Evolutionary conservation across 2,113 vertebrate genomes (phyloP).

Genomic region (Callocephalon fimbriatum): DNA sequence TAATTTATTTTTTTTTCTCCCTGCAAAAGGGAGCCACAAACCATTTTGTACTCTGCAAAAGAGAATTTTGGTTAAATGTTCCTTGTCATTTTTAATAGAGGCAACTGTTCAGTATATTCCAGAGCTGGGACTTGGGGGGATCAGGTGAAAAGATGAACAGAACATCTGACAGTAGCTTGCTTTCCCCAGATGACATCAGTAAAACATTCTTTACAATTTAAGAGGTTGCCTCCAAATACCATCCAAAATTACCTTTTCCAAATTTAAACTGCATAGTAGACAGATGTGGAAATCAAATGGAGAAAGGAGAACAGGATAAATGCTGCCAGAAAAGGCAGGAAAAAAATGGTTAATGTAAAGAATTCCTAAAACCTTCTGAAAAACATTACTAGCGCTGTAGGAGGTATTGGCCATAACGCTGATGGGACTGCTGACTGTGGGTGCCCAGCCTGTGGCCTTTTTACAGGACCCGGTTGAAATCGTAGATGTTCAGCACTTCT

Average conservation of each 20-base stretch:
- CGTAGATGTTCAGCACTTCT: not conserved
- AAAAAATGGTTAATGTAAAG: not conserved
- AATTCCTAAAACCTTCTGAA: not conserved
- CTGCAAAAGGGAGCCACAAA: not conserved
- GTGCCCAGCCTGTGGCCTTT: not conserved
- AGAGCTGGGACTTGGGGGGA: conserved; percentile 74
- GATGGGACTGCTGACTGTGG: not conserved
- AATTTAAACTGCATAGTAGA: not conserved
- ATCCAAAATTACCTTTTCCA: not conserved
- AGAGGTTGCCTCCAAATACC: conserved; percentile 22
- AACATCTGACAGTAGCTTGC: conserved; percentile 24
- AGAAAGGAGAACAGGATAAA: not conserved
- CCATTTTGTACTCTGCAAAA: not conserved
- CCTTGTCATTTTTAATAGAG: conserved; percentile 42
- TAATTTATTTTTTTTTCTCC: not conserved
- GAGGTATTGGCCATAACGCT: not conserved
- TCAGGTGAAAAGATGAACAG: not conserved
- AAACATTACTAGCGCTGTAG: not conserved
- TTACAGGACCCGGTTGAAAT: not conserved
- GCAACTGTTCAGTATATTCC: conserved; percentile 54
- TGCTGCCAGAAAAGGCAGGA: not conserved
- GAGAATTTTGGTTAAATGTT: conserved; percentile 49
- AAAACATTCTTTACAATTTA: not conserved
- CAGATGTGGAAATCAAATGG: not conserved
- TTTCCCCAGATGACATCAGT: conserved; percentile 3